phyloP scores from a whole-genome alignment of 1,140 invertebrate species.

The Dolichoris vasculosae region DNA sequence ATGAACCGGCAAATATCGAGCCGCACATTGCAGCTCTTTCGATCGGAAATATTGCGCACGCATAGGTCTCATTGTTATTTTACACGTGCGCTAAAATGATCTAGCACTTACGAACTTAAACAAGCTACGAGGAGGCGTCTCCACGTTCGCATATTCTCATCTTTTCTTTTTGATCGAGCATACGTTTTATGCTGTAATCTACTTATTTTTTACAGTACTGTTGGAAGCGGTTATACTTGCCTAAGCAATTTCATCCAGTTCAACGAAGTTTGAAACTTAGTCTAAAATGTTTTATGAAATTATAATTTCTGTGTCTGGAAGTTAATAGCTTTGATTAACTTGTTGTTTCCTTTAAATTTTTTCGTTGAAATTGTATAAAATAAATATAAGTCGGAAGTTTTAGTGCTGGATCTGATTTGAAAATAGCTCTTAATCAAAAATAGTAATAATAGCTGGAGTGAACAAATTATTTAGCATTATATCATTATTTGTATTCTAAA shows the following conservation, averaged over 20 bases:
- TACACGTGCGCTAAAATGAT: conserved; percentile 41
- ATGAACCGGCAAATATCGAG: not conserved
- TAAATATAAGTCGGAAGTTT: not conserved
- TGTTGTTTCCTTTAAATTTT: not conserved
- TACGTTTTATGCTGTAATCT: conserved; percentile 6
- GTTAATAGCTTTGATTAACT: conserved; percentile 8
- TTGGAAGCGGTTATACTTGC: not conserved
- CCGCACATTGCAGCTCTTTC: not conserved
- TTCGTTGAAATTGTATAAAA: not conserved
- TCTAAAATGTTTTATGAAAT: conserved; percentile 18
- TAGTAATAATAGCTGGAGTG: not conserved
- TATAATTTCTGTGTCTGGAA: not conserved
- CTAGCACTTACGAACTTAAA: conserved; percentile 27
- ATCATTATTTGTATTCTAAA: not conserved
- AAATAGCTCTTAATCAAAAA: not conserved
- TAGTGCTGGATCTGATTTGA: not conserved
- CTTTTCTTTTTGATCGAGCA: not conserved
- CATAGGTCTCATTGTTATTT: too few species aligned
- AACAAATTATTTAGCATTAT: not conserved
- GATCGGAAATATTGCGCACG: not conserved
- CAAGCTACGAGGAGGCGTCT: conserved; percentile 22
- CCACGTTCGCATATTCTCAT: not conserved
- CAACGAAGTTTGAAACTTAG: not conserved
- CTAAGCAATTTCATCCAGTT: not conserved
- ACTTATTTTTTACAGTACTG: not conserved